Evolutionary conservation across 2,113 vertebrate species (phyloP).

Genomic region (Macaca nemestrina): DNA sequence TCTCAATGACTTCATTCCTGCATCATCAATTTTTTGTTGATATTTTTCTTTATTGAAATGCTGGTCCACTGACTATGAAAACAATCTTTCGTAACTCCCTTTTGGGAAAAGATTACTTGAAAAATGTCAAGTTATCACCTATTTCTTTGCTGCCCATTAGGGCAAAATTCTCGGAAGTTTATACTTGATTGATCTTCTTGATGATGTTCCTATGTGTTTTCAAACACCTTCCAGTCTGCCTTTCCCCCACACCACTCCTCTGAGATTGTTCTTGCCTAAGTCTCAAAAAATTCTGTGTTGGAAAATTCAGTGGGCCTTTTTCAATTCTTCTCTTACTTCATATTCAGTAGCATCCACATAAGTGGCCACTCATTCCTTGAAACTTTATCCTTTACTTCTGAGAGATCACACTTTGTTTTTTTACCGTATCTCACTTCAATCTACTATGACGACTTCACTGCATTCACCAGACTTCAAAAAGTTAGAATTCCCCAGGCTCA

Average conservation of each 20-base stretch:
- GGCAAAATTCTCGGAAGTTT: not conserved
- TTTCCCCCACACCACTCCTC: not conserved
- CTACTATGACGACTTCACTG: not conserved
- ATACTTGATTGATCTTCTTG: not conserved
- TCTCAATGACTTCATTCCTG: not conserved
- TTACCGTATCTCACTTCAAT: not conserved
- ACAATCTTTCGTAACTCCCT: not conserved
- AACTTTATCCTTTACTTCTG: not conserved
- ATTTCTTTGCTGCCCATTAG: not conserved
- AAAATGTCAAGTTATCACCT: not conserved
- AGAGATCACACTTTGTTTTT: not conserved
- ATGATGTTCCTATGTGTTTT: too few relatives aligned
- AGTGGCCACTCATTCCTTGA: not conserved
- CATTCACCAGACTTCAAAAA: not conserved
- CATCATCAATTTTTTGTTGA: not conserved
- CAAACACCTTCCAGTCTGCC: not conserved
- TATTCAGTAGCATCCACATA: not conserved
- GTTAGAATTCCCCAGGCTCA: not conserved
- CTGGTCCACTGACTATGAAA: not conserved
- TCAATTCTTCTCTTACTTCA: not conserved
- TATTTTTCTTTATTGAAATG: not conserved
- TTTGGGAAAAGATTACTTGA: not conserved
- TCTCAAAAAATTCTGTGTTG: not conserved
- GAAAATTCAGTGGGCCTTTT: not conserved
- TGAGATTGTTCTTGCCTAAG: not conserved